Percentiles rank a stretch among this genome's conserved stretches.
Conservation (phyloP, 2,113 vertebrate genomes). For the Amia ocellicauda region DNA sequence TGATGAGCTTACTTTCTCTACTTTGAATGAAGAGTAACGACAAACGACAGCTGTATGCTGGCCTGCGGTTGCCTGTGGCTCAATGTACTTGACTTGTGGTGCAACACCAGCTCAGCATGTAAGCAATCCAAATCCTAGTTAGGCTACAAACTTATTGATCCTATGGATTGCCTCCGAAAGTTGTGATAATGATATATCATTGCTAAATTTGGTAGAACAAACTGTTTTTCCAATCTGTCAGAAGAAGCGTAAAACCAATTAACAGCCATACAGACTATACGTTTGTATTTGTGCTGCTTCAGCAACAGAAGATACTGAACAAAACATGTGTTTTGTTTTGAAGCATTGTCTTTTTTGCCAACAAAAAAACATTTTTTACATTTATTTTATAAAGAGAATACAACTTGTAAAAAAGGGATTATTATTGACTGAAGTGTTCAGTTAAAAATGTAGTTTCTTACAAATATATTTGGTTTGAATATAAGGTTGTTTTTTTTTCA, state of each 20-base stretch:
- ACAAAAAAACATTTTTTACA: too few species aligned
- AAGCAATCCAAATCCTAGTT: slow-evolving; percentile 71
- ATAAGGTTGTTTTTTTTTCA: too few species aligned
- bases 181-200: slow-evolving; percentile 82
- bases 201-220: slow-evolving; percentile 69
- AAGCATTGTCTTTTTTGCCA: too few species aligned
- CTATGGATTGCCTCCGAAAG: slow-evolving; percentile 78
- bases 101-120: slow-evolving; percentile 70
- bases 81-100: slow-evolving; percentile 62
- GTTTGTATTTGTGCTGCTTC: slow-evolving; percentile 31
- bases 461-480: too few species aligned
- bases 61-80: slow-evolving; percentile 57
- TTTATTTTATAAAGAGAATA: too few species aligned
- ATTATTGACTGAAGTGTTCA: too few species aligned
- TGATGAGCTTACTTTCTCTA: slow-evolving; percentile 16
- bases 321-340: slow-evolving; percentile 17
- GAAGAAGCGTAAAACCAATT: slow-evolving; percentile 69
- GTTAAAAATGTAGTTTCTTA: too few species aligned
- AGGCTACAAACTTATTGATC: slow-evolving; percentile 78
- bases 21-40: slow-evolving; percentile 15
- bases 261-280: slow-evolving; percentile 57
- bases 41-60: slow-evolving; percentile 21
- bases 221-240: slow-evolving; percentile 47
- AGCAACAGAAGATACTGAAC: slow-evolving; percentile 23
- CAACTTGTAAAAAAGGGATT: too few species aligned